Evolutionary conservation across 2,888 invertebrate genomes (phyloP), one percentile per base, ranked within the genome.

Genomic region (Rutpela maculata): DNA sequence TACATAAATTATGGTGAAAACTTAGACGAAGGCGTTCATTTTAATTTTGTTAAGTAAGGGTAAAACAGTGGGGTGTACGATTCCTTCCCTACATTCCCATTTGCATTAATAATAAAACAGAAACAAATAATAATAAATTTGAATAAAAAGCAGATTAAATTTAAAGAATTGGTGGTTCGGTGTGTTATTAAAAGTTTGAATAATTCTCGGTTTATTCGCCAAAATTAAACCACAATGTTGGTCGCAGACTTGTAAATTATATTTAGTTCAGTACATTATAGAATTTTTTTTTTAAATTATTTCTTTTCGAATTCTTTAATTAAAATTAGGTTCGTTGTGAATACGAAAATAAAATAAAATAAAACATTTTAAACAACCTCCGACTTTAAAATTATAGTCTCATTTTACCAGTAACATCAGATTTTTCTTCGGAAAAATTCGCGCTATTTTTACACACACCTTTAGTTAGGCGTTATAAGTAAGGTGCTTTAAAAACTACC

Each of bases 1-100:
- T 78, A 80, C 80, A 80, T 79, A 82, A 81, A 81, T 83, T 81
- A 79, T 75, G 80, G 82, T 77, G 80, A 76, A 80, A 83, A 81
- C 78, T 77, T 75, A 68, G 76, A 76, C 76, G 80, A 79, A 80
- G 78, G 76, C 78, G 75, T 77, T 80, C 77, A 76, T 79, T 80
- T 80, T 77, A 70, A 75, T 74, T 79, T 73, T 35, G 74, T 67
- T 55, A 66, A 38, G 65, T 56, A 55, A 56, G 31, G 26, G 67
- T 31, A 50, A 26, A 19, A 67, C 67, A 22, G 73, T 57, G 22
- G 75, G 77, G 75, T 70, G 65, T 75, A 35, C 66, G 31, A 31
- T 70, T 74, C 75, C 73, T 68, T 66, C 75, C 57, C 75, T 60
- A 38, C 68, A 68, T 43, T 69, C 73, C 75, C 66, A 77, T 79